These are phyloP conservation scores for Stenopsyche tienmushanensis DNA, from an alignment of 1,140 invertebrate genomes.

Conservation along the genomic window DNA sequence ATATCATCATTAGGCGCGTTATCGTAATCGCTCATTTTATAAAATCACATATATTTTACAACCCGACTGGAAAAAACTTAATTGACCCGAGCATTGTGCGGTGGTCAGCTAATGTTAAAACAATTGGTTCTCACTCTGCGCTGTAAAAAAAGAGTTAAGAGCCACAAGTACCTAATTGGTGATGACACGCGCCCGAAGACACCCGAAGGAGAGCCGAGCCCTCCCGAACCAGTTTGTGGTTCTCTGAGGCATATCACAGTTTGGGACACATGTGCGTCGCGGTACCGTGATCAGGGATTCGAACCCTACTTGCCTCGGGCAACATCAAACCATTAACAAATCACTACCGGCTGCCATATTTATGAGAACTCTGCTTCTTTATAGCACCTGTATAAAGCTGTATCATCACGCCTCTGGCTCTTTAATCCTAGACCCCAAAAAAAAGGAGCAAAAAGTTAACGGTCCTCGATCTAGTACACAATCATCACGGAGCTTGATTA, in stretches of 20 bases:
- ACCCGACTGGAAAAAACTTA: neutral
- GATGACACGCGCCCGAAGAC: constrained; percentile 15
- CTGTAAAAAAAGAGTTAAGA: neutral
- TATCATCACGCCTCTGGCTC: too few relatives aligned
- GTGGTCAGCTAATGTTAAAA: neutral
- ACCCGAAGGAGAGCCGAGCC: constrained; percentile 3
- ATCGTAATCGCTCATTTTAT: neutral
- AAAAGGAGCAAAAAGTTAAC: too few relatives aligned
- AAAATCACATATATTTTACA: neutral
- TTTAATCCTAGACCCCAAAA: too few relatives aligned
- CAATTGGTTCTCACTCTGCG: neutral
- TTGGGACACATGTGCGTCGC: constrained; percentile 12
- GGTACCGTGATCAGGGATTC: neutral
- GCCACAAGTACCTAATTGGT: neutral
- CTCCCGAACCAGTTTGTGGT: constrained; percentile 17
- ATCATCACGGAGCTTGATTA: too few relatives aligned
- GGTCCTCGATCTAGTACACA: too few relatives aligned
- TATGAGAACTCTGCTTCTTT: neutral
- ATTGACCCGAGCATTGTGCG: neutral
- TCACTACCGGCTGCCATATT: neutral
- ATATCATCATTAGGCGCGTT: too few relatives aligned
- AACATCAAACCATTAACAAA: neutral
- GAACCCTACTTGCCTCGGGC: neutral
- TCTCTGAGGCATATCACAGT: constrained; percentile 11
- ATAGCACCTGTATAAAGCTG: too few relatives aligned